Evolutionary conservation across 2,797 vertebrate genomes (phyloP).

Genomic region (Rhynchotus rufescens): DNA sequence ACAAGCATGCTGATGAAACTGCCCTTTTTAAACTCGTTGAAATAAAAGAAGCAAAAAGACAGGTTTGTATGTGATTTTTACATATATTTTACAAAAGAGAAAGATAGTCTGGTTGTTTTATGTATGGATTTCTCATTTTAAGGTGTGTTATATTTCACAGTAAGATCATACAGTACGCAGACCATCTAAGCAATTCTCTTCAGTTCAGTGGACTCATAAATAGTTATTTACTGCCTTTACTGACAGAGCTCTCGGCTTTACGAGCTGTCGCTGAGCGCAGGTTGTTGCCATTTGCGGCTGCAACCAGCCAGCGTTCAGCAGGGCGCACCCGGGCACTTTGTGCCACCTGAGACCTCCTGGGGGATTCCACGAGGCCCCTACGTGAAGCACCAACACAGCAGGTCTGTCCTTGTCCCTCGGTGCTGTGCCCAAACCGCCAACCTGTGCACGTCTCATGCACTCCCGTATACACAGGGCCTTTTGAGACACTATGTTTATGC

Average conservation of each 20-base stretch:
- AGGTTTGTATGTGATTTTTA: slow-evolving; percentile 73
- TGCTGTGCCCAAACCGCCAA: slow-evolving; percentile 23
- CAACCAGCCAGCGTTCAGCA: neutral
- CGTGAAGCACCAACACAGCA: neutral
- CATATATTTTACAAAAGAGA: neutral
- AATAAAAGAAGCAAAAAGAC: slow-evolving; percentile 61
- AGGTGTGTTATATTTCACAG: neutral
- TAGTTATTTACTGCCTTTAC: neutral
- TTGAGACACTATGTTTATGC: neutral
- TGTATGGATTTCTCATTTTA: neutral
- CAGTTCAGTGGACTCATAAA: neutral
- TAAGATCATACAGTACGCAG: neutral
- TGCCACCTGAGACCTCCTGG: neutral
- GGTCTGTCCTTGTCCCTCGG: neutral
- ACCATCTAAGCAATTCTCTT: neutral
- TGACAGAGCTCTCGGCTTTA: neutral
- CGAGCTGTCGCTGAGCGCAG: neutral
- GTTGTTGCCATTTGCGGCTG: neutral
- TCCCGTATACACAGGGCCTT: neutral
- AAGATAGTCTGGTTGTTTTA: neutral
- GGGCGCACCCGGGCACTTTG: neutral
- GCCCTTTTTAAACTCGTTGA: slow-evolving; percentile 79
- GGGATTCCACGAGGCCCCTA: neutral
- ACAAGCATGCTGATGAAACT: slow-evolving; percentile 64
- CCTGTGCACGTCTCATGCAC: neutral